Evolutionary conservation across 2,113 vertebrate genomes (phyloP), one percentile per base, ranked within the genome.

Genomic region (Hystrix cristata): DNA sequence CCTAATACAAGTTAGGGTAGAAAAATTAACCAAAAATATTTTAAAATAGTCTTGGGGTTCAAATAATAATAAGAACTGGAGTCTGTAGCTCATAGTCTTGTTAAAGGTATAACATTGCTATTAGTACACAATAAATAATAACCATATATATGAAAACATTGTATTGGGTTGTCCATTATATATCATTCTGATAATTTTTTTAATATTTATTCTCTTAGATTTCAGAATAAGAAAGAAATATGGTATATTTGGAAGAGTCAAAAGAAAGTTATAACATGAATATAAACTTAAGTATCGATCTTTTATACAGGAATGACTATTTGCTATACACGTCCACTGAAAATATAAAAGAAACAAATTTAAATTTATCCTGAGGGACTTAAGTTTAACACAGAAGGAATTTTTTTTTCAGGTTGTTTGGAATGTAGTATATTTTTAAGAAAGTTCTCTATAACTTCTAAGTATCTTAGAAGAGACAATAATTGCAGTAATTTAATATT

Each of bases 221-320:
- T 94, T 90, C 16, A 93, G 64, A 93, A 80, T 84, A 43, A 65
- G 53, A 91, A 95, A 87, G 9, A 72, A 65, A 38, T 72, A 62
- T 51, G 4, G 14, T 67, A 0, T 27, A 76, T 88, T 80, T 57
- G 14, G 81, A 60, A 86, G 84, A 48, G 29, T 23, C 69, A 19
- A 87, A 83, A 84, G 43, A 79, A 62, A 82, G 9, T 15, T 78
- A 7, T 51, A 59, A 51, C 53, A 31, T 92, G 4, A 89, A 78
- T 60, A 55, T 87, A 71, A 87, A 27, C 31, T 16, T 72, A 88
- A 95, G 10, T 84, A 3, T 55, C 38, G 87, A 80, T 72, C 29
- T 19, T 38, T 72, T 59, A 59, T 16, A 15, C 1, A 62, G 3
- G 1, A 48, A 27, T 90, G 84, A 64, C 14, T 3, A 5, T 55